These are phyloP conservation scores for Thomomys bottae DNA, from an alignment of 2,113 vertebrate genomes.

Conservation along the genomic window DNA sequence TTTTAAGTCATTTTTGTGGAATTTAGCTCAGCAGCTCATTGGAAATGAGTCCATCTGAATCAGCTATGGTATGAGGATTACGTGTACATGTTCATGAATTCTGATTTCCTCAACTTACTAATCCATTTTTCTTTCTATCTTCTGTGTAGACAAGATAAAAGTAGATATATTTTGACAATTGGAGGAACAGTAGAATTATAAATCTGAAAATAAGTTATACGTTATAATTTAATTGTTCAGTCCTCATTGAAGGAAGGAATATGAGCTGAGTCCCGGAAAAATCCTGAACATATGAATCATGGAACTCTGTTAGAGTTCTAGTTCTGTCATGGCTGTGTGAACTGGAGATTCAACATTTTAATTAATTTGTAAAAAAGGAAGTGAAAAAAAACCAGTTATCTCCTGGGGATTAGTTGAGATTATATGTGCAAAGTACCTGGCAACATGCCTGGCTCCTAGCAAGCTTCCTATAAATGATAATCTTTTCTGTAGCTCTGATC, in stretches of 20 bases:
- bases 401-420: slow-evolving; percentile 22
- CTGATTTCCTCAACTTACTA: slow-evolving; percentile 48
- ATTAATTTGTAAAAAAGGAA: slow-evolving; percentile 29
- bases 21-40: not conserved
- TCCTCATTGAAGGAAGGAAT: not conserved
- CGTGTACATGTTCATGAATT: slow-evolving; percentile 58
- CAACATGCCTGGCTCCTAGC: not conserved
- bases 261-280: not conserved
- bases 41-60: not conserved
- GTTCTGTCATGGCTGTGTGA: not conserved
- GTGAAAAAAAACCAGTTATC: slow-evolving; percentile 25
- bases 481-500: not conserved
- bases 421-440: not conserved
- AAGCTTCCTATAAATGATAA: not conserved
- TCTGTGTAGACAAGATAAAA: slow-evolving; percentile 47
- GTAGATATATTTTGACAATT: not conserved
- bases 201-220: slow-evolving; percentile 43
- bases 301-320: not conserved
- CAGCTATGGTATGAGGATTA: not conserved
- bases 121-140: slow-evolving; percentile 40
- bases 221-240: not conserved
- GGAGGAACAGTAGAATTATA: not conserved
- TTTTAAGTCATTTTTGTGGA: slow-evolving; percentile 31
- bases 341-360: not conserved
- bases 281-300: not conserved